phyloP scores from a whole-genome alignment of 1,140 invertebrate genomes.

The Condylostylus longicornis region DNA sequence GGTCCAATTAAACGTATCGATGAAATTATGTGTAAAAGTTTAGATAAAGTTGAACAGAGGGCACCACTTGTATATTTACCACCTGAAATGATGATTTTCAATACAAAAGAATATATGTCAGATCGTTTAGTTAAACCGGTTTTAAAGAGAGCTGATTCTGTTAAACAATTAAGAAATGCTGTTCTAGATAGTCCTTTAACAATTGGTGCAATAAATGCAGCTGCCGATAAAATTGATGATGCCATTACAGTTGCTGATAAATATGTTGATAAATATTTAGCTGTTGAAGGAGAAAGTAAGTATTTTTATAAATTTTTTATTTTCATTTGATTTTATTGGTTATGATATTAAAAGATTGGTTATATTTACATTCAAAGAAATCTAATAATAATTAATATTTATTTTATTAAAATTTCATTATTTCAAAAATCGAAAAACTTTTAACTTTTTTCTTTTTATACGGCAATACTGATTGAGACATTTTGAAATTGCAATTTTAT shows the following conservation, averaged over 20 bases:
- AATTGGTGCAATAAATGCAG: too few relatives aligned
- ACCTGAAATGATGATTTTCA: conserved; percentile 58
- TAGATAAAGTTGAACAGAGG: conserved; percentile 59
- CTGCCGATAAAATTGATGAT: conserved; percentile 50
- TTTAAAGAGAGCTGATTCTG: conserved; percentile 55
- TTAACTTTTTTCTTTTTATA: too few relatives aligned
- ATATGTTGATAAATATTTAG: conserved; percentile 65
- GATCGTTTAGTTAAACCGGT: conserved; percentile 48
- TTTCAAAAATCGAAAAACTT: too few relatives aligned
- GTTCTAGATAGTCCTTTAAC: conserved; percentile 50
- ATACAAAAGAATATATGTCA: conserved; percentile 57
- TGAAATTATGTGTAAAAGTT: conserved; percentile 53
- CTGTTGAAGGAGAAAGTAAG: conserved; percentile 40
- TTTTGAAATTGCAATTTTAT: too few relatives aligned
- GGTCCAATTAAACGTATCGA: conserved; percentile 55
- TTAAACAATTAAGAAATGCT: conserved; percentile 52
- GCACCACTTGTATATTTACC: conserved; percentile 60
- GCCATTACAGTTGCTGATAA: conserved; percentile 58
- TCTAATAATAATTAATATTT: too few relatives aligned
- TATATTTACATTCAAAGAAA: too few relatives aligned
- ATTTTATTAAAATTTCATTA: neutral
- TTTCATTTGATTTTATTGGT: neutral
- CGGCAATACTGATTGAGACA: too few relatives aligned
- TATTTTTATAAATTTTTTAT: too few relatives aligned
- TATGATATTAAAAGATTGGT: neutral